These are phyloP conservation scores for Lontra canadensis DNA, from an alignment of 2,113 vertebrate genomes.

Conservation along the genomic window DNA sequence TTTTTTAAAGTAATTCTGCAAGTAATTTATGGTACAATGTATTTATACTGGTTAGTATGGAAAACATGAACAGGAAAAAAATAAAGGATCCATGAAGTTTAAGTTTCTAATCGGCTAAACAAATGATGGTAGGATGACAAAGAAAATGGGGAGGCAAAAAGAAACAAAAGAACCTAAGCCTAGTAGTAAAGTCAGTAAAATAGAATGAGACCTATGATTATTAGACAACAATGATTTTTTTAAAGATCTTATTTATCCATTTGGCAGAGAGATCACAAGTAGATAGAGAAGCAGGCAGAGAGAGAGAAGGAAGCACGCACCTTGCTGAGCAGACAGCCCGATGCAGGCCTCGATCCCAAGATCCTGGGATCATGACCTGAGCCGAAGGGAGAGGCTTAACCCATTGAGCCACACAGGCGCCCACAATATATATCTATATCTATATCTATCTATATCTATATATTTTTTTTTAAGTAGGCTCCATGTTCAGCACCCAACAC, in stretches of 20 bases:
- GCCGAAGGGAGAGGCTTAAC: no score
- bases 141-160: neutral
- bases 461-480: neutral
- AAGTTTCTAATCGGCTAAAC: neutral
- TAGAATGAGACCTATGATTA: neutral
- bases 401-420: no score
- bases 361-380: no score
- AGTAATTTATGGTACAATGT: neutral
- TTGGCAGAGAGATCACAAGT: no score
- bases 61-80: neutral
- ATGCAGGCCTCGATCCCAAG: no score
- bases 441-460: no score
- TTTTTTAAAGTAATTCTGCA: conserved; percentile 42
- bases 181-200: neutral
- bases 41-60: neutral
- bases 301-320: no score
- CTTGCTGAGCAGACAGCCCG: no score
- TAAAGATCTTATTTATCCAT: no score
- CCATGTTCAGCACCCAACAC: neutral
- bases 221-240: neutral
- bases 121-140: neutral
- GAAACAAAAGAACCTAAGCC: neutral
- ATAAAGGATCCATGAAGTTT: neutral
- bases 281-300: no score
- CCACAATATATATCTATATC: no score